These are phyloP conservation scores for Eupithecia centaureata DNA, from an alignment of 2,888 invertebrate species.

Conservation along the genomic window DNA sequence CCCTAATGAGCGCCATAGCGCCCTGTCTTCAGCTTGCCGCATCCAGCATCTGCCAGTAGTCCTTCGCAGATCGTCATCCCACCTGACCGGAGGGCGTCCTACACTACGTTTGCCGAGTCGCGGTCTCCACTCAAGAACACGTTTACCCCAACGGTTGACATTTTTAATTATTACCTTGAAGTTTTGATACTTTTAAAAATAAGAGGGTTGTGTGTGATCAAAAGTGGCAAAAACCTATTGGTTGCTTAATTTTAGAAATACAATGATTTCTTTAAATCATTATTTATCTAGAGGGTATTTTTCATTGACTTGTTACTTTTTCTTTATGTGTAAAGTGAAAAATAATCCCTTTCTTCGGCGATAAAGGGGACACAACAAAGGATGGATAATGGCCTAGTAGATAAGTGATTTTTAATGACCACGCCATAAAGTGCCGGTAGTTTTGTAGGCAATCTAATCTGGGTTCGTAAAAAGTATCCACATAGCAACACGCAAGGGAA, in stretches of 20 bases:
- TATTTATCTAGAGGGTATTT: neutral
- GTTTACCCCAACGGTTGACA: too few relatives aligned
- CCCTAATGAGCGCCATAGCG: too few relatives aligned
- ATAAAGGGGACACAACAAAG: constrained; percentile 10
- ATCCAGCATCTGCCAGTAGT: too few relatives aligned
- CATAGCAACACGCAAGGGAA: neutral
- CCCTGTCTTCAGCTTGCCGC: too few relatives aligned
- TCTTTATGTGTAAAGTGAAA: neutral
- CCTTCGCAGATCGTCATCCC: too few relatives aligned
- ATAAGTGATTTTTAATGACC: constrained; percentile 15
- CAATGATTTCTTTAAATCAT: neutral
- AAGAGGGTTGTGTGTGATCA: too few relatives aligned
- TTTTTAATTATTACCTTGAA: too few relatives aligned
- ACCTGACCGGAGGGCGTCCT: too few relatives aligned
- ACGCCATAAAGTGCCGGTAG: constrained; percentile 3
- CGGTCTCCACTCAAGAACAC: too few relatives aligned
- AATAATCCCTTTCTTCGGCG: neutral
- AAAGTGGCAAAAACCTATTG: neutral
- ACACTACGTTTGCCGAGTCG: too few relatives aligned
- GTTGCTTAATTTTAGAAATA: neutral
- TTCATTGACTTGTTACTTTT: neutral
- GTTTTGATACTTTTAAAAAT: too few relatives aligned
- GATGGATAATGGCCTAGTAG: neutral
- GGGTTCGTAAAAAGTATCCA: neutral
- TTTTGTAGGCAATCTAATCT: constrained; percentile 6